Evolutionary conservation across 1,140 invertebrate genomes (phyloP), one percentile per base, ranked within the genome.

Genomic region (Hirudo medicinalis): DNA sequence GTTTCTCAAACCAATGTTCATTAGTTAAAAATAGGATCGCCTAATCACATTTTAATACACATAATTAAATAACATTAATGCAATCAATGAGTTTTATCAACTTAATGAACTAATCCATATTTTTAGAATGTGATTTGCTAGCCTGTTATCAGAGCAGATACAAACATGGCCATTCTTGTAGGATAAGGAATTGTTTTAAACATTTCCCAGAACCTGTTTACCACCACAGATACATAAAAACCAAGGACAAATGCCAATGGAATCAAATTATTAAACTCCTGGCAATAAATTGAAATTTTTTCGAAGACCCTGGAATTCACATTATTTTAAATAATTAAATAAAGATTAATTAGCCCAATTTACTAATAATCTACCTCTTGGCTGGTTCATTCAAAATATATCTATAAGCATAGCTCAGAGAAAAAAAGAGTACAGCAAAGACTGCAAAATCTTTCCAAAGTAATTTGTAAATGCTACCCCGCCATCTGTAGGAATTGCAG

Each of bases 181-280:
- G 91, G 91, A 90, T 91, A 92, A 25, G 91, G 91, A 73, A 94
- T 82, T 36, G 68, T 70, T 60, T 74, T 71, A 60, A 67, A 68
- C 70, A 73, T 66, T 17, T 71, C 53, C 49, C 67, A 80, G 79
- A 80, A 97, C 78, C 93, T 85, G 13, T 87, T 89, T 83, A 94
- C 91, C 22, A 97, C 91, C 67, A 94, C 88, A 19, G 89, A 88
- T 19, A 97, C 92, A 81, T 94, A 97, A 81, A 92, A 97, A 67
- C 91, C 91, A 63, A 93, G 84, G 22, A 94, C 90, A 79, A 76
- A 93, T 83, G 82, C 89, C 87, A 83, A 74, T 27, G 80, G 80
- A 20, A 82, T 82, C 49, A 78, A 55, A 57, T 68, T 77, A 67
- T 75, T 78, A 72, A 74, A 78, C 11, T 71, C 73, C 63, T 77